Evolutionary conservation across 2,113 vertebrate species (phyloP).

Genomic region (Potamarius usumacintae): DNA sequence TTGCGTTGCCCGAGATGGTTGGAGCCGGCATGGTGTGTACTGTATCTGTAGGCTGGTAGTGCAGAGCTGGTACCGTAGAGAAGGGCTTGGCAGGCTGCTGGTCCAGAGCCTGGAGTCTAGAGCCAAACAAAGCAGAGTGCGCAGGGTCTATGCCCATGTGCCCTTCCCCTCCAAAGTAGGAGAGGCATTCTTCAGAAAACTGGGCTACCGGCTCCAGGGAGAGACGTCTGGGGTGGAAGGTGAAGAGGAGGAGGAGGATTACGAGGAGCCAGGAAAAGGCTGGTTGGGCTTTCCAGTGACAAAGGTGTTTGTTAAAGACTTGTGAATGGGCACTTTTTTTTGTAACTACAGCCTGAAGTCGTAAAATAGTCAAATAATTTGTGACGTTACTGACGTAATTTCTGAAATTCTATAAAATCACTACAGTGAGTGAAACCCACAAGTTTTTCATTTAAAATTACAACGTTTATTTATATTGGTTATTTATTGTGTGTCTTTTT

Average conservation of each 20-base stretch:
- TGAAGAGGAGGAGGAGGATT: constrained; percentile 55
- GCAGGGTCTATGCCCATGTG: constrained; percentile 69
- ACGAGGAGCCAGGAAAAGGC: constrained; percentile 67
- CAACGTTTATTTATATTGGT: constrained; percentile 48
- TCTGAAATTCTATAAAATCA: background rate
- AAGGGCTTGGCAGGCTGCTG: constrained; percentile 79
- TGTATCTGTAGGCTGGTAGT: constrained; percentile 80
- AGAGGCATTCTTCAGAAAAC: constrained; percentile 73
- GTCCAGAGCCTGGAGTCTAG: constrained; percentile 80
- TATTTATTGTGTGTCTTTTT: constrained; percentile 38
- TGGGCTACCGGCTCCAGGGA: constrained; percentile 70
- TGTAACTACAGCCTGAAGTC: constrained; percentile 12
- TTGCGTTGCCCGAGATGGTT: constrained; percentile 74
- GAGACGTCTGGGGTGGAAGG: constrained; percentile 60
- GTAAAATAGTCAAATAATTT: background rate
- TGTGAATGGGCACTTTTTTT: constrained; percentile 55
- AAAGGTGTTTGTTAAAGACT: constrained; percentile 78
- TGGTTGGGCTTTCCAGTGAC: constrained; percentile 75
- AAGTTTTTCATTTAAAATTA: background rate
- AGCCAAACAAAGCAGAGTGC: constrained; percentile 73
- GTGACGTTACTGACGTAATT: background rate
- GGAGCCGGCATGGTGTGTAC: constrained; percentile 51
- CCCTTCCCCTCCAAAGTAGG: constrained; percentile 73
- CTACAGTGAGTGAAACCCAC: background rate
- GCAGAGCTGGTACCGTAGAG: constrained; percentile 81